Base-by-base conservation (phyloP, 2,888 invertebrate species). In the Piscicola geometra region DNA sequence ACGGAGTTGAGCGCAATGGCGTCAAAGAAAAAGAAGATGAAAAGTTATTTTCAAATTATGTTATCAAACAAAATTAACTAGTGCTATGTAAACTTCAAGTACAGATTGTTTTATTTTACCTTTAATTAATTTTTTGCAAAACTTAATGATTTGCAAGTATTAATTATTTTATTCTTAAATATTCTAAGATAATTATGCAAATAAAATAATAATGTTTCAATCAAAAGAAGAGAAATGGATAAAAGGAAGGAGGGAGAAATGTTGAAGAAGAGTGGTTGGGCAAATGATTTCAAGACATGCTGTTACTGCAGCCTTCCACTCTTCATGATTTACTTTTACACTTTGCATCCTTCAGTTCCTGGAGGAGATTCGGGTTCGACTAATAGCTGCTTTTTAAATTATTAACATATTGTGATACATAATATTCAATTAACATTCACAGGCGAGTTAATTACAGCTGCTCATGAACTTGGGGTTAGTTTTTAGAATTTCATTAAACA, bases 331-430 rank as follows among this genome's bases (percentile, higher is more conserved):
- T 84, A 83, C 76, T 25, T 81, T 12, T 78, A 77, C 50, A 82
- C 82, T 5, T 75, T 82, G 52, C 81, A 84, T 75, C 83, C 82
- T n/a, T 81, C 82, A 9, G 75, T 84, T n/a, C 80, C 83, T 33
- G 84, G 83, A 2, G 84, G 84, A 50, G 84, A 84, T 75, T 83
- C 84, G 71, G 84, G 84, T 83, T 64, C 25, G 9, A 69, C 52
- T 50, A n/a, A n/a, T n/a, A n/a, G n/a, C n/a, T n/a, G n/a, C n/a
- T n/a, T n/a, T n/a, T n/a, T n/a, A n/a, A n/a, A n/a, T n/a, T n/a
- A n/a, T n/a, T n/a, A n/a, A n/a, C n/a, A n/a, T n/a, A 35, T 69
- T 2, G 50, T 75, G 35, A 32, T 32, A 30, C 30, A 64, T 50
- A 18, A 66, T 28, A 12, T 30, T 69, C 25, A 32, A 56, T 64